phyloP scores from a whole-genome alignment of 2,888 invertebrate genomes.

The Microctonus aethiopoides region DNA sequence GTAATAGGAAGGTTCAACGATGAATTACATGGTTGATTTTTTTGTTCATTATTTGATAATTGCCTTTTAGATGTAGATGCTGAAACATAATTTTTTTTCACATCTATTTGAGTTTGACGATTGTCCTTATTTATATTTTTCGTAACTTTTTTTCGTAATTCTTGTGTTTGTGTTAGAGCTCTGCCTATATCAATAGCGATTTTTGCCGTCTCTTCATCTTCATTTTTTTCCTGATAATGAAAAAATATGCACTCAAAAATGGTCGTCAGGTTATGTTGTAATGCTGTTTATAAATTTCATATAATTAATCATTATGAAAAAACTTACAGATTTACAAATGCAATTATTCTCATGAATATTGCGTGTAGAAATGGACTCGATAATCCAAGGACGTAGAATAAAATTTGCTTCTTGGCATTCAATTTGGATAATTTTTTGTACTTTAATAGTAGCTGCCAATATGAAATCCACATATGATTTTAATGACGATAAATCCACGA shows the following conservation, averaged over 20 bases:
- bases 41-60: not conserved
- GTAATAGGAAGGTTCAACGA: conserved; percentile 25
- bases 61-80: conserved; percentile 1
- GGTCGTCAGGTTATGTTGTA: not conserved
- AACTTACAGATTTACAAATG: conserved; percentile 56
- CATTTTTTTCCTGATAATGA: conserved; percentile 22
- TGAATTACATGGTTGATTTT: not conserved
- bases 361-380: conserved; percentile 46
- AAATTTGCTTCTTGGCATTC: conserved; percentile 59
- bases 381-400: conserved; percentile 56
- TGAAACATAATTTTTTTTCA: conserved; percentile 45
- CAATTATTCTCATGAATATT: conserved; percentile 50
- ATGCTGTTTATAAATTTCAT: not conserved
- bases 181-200: conserved; percentile 56
- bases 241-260: conserved; percentile 17
- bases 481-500: conserved; percentile 46
- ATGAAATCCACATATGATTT: conserved; percentile 45
- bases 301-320: not conserved
- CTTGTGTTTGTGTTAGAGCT: conserved; percentile 54
- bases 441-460: conserved; percentile 50
- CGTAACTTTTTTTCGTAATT: conserved; percentile 55
- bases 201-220: conserved; percentile 48
- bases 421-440: conserved; percentile 48
- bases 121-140: conserved; percentile 46
- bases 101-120: conserved; percentile 35